Evolutionary conservation across 2,113 vertebrate genomes (phyloP), one percentile per base, ranked within the genome.

Genomic region (Cochlearius cochlearius): DNA sequence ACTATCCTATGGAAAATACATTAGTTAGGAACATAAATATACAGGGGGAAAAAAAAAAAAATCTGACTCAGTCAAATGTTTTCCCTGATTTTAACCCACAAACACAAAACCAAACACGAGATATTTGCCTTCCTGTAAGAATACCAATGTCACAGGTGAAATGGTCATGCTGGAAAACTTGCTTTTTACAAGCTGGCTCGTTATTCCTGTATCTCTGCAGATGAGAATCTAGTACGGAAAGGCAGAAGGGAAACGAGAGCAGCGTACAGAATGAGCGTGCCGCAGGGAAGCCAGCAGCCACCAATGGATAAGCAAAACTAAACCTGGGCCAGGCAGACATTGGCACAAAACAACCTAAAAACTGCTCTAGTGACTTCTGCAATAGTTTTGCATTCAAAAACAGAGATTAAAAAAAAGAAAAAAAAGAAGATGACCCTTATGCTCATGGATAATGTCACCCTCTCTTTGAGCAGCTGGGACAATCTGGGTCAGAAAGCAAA

Each of bases 211-310:
- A 21, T 16, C n/a, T 60, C n/a, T 60, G 18, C 16, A 75, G 26
- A 26, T 36, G 38, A 85, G 49, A 60, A 72, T 20, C 53, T 19
- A 30, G n/a, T 19, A 22, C 1, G 15, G 58, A 30, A 87, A 77
- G 30, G 41, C 21, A 64, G n/a, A 86, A 30, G 11, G 23, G 22
- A 88, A 89, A 89, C 1, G 2, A 68, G 23, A 88, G 62, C 27
- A 64, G 20, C 62, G 58, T 2, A 18, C 4, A 2, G 25, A 49
- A 86, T 0, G 0, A 55, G 59, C 15, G 53, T 10, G 21, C 21
- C 66, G 27, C 22, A 47, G 18, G 18, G 49, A 74, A 88, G 27
- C 27, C 45, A 76, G 41, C 19, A 83, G 36, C 12, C 38, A 45
- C 19, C 45, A 53, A 17, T 5, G 11, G 23, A 34, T 36, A 80